Percentiles rank a stretch among this genome's conserved stretches.
phyloP scores from a whole-genome alignment of 2,888 invertebrate genomes.

The Stomorhina lunata region DNA sequence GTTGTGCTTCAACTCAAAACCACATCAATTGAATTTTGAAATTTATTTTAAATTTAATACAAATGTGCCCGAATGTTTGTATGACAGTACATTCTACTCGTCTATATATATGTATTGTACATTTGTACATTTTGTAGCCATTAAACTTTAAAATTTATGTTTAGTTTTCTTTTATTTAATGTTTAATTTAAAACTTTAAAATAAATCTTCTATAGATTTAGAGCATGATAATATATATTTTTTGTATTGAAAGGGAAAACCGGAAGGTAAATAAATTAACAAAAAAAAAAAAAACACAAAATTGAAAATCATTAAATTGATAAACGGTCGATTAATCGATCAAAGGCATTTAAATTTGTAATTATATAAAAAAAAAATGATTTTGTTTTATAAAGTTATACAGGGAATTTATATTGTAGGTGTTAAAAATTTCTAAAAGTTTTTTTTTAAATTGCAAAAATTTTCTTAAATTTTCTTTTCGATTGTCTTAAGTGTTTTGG shows the following conservation, averaged over 20 bases:
- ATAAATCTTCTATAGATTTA: conserved; percentile 13
- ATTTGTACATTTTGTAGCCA: neutral
- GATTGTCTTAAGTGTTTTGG: too few species aligned
- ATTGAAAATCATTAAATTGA: conserved; percentile 18
- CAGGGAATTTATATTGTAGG: neutral
- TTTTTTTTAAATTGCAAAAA: neutral
- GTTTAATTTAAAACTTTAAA: conserved; percentile 5
- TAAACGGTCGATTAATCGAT: conserved; percentile 39
- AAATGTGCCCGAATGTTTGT: neutral
- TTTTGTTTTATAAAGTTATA: too few species aligned
- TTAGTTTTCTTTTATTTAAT: neutral
- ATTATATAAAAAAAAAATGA: too few species aligned
- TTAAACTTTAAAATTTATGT: conserved; percentile 39
- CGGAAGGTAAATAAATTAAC: conserved; percentile 12
- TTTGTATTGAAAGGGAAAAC: neutral
- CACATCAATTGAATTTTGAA: conserved; percentile 45
- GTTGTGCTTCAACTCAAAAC: conserved; percentile 22
- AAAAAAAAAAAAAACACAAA: too few species aligned
- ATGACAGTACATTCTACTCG: too few species aligned
- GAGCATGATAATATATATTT: neutral
- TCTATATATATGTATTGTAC: too few species aligned
- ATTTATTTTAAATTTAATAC: conserved; percentile 16
- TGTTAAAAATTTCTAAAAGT: too few species aligned
- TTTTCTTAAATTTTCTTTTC: neutral
- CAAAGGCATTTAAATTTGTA: too few species aligned